A percentile compares a stretch with the other conserved stretches of the same genome.
phyloP scores from a whole-genome alignment of 2,113 vertebrate genomes.

The Scalopus aquaticus region DNA sequence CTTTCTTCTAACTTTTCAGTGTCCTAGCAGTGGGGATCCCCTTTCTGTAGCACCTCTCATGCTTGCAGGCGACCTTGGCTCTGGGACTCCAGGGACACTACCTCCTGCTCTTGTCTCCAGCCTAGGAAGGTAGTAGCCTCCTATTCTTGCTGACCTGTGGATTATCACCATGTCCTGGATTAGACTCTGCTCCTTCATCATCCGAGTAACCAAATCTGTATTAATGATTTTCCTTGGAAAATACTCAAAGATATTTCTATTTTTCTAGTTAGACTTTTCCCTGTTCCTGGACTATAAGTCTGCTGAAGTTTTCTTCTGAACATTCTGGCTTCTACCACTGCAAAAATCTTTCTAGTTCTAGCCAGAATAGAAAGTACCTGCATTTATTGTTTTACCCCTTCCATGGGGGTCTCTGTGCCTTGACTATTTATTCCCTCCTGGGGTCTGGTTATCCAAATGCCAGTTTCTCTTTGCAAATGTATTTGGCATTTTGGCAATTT shows the following conservation, averaged over 20 bases:
- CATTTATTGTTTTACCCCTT: not conserved
- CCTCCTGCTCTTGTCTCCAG: not conserved
- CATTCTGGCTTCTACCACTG: not conserved
- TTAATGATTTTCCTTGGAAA: slow-evolving; percentile 2
- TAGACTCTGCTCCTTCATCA: not conserved
- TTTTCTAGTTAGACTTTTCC: not conserved
- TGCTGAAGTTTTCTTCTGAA: not conserved
- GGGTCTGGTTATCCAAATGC: not conserved
- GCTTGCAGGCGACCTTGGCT: not conserved
- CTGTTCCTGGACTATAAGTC: not conserved
- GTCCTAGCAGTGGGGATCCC: not conserved
- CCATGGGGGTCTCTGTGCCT: not conserved
- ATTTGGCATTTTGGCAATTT: not conserved
- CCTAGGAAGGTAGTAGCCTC: not conserved
- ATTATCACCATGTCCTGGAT: not conserved
- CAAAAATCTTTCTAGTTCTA: not conserved
- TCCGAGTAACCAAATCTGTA: not conserved
- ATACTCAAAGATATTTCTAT: not conserved
- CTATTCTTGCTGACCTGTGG: not conserved
- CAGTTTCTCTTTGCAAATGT: not conserved
- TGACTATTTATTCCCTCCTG: not conserved
- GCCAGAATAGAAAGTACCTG: not conserved
- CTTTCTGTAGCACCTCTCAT: not conserved
- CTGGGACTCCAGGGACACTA: not conserved
- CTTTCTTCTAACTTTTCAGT: not conserved